Evolutionary conservation across 2,888 invertebrate species (phyloP).

Genomic region (Cephus pygmeus): DNA sequence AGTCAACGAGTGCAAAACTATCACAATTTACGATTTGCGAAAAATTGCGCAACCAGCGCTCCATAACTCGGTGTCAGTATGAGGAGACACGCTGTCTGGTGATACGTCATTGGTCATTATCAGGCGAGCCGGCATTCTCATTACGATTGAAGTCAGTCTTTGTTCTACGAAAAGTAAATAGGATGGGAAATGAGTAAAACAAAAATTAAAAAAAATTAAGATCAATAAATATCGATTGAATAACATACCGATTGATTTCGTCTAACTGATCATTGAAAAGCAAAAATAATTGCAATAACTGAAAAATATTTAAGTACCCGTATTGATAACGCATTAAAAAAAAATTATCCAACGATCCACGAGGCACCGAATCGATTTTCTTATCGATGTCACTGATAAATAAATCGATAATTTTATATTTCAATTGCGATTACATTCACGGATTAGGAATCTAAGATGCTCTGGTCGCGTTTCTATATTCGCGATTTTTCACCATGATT

Average conservation of each 20-base stretch:
- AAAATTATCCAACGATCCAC: background rate
- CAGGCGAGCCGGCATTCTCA: conserved; percentile 23
- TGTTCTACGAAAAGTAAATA: background rate
- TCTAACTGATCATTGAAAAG: background rate
- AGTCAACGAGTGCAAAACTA: conserved; percentile 35
- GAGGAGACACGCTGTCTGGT: conserved; percentile 38
- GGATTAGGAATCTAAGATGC: background rate
- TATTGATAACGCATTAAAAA: background rate
- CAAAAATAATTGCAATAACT: background rate
- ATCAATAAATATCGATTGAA: background rate
- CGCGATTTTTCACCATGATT: background rate
- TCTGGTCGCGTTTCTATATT: background rate
- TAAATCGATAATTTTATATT: background rate
- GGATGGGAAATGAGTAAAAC: background rate
- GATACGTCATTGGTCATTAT: background rate
- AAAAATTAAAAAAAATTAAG: background rate
- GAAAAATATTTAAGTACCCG: background rate
- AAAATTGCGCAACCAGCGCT: conserved; percentile 32
- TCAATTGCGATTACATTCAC: background rate
- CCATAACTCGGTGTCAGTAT: conserved; percentile 21
- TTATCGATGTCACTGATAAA: background rate
- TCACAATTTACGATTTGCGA: conserved; percentile 14
- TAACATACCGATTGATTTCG: too few relatives aligned
- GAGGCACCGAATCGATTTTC: background rate
- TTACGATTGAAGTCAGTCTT: conserved; percentile 15